phyloP scores from a whole-genome alignment of 2,113 vertebrate genomes.

The Poeciliopsis retropinna region DNA sequence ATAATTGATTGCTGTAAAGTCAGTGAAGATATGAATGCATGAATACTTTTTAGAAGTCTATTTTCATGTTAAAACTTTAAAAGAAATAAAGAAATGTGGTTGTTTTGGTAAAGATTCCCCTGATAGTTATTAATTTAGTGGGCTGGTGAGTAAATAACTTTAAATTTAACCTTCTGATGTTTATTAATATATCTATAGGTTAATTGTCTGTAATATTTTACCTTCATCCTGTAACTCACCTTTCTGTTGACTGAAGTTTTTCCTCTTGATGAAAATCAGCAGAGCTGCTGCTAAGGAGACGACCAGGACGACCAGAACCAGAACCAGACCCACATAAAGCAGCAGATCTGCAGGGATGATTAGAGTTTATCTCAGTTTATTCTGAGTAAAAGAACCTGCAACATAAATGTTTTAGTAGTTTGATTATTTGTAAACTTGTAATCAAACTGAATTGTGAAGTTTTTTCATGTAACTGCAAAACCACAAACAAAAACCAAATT shows the following conservation, averaged over 20 bases:
- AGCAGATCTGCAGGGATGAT: neutral
- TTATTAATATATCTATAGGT: too few relatives aligned
- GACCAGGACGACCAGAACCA: neutral
- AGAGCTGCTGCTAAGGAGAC: neutral
- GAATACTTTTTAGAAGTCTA: too few relatives aligned
- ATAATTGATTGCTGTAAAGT: too few relatives aligned
- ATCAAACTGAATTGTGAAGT: neutral
- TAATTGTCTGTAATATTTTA: neutral
- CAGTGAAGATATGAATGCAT: too few relatives aligned
- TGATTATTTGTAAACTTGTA: too few relatives aligned
- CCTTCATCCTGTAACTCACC: constrained; percentile 15
- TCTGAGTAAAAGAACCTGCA: neutral
- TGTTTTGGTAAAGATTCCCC: too few relatives aligned
- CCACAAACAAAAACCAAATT: accelerated
- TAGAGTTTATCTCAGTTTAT: neutral
- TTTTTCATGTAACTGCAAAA: neutral
- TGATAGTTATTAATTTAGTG: too few relatives aligned
- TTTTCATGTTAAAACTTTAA: too few relatives aligned
- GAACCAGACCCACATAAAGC: constrained; percentile 1
- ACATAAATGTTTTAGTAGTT: neutral
- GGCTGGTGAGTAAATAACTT: too few relatives aligned
- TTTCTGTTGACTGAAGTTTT: neutral
- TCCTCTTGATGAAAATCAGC: constrained; percentile 29
- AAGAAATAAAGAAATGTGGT: too few relatives aligned
- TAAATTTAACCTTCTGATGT: too few relatives aligned